These are phyloP conservation scores for Coptodon rendalli DNA, from an alignment of 2,113 vertebrate genomes.

Conservation along the genomic window DNA sequence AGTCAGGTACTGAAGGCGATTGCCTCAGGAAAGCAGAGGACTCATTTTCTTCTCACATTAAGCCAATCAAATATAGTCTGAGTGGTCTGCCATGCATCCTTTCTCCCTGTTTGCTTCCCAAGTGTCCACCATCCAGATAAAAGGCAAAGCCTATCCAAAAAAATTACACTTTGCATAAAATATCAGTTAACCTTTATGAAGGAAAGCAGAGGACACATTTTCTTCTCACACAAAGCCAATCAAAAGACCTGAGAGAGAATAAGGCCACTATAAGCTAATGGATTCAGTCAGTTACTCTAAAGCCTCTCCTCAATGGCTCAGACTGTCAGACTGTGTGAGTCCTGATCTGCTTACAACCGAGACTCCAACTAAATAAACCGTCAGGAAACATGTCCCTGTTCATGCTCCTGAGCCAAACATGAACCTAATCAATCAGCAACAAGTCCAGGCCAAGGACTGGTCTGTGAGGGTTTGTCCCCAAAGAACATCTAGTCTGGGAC, in stretches of 20 bases:
- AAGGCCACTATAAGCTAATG: background rate
- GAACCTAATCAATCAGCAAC: slow-evolving; percentile 6
- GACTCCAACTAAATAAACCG: background rate
- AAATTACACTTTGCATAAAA: background rate
- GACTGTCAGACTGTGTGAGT: background rate
- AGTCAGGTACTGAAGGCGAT: background rate
- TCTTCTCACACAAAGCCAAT: background rate
- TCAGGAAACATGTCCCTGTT: background rate
- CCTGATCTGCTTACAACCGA: background rate
- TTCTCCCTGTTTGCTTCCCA: background rate
- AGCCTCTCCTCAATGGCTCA: background rate
- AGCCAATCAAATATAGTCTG: background rate
- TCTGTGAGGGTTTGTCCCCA: background rate
- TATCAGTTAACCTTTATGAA: background rate
- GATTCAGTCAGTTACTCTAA: background rate
- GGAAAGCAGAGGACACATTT: background rate
- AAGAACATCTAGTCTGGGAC: slow-evolving; percentile 23
- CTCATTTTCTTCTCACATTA: background rate
- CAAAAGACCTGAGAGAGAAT: background rate
- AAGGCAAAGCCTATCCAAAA: background rate
- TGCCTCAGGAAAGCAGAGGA: background rate
- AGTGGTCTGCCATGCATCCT: background rate
- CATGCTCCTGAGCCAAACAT: background rate
- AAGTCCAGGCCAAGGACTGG: background rate
- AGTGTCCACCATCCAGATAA: background rate